Evolutionary conservation across 1,140 invertebrate genomes (phyloP).

Genomic region (Habropoda laboriosa): DNA sequence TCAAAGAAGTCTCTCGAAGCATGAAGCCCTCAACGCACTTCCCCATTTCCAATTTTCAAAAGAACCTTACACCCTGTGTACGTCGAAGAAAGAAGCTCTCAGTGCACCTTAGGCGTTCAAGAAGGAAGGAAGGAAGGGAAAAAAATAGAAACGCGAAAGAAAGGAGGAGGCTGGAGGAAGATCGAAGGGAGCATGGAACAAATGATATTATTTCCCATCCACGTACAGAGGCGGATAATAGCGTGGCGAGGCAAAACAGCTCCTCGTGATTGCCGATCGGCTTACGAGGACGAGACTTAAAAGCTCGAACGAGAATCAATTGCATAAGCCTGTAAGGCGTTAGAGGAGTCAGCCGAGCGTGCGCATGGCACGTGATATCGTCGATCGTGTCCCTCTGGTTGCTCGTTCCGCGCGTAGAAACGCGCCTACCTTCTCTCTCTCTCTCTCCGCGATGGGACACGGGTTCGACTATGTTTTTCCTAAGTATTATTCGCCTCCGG

Average conservation of each 20-base stretch:
- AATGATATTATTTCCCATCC: slow-evolving; percentile 36
- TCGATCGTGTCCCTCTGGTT: slow-evolving; percentile 8
- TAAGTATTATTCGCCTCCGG: too few relatives aligned
- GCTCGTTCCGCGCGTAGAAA: neutral
- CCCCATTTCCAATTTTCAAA: neutral
- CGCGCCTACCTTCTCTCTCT: neutral
- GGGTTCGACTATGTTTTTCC: neutral
- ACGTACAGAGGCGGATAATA: slow-evolving; percentile 37
- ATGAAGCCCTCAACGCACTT: neutral
- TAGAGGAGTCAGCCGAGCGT: slow-evolving; percentile 47
- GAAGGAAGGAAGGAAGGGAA: neutral
- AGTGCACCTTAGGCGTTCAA: neutral
- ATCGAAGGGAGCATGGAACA: neutral
- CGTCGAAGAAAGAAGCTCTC: too few relatives aligned
- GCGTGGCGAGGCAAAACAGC: slow-evolving; percentile 40
- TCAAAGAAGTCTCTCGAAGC: neutral
- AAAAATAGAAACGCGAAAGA: too few relatives aligned
- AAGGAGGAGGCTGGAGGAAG: neutral
- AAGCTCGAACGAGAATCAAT: slow-evolving; percentile 58
- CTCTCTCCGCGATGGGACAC: neutral
- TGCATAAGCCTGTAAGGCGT: slow-evolving; percentile 53
- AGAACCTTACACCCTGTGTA: neutral
- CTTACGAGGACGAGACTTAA: slow-evolving; percentile 56
- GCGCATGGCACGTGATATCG: slow-evolving; percentile 39
- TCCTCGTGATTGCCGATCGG: slow-evolving; percentile 50